Conservation (phyloP, 2,888 invertebrate genomes). For the Habrosyne pyritoides region DNA sequence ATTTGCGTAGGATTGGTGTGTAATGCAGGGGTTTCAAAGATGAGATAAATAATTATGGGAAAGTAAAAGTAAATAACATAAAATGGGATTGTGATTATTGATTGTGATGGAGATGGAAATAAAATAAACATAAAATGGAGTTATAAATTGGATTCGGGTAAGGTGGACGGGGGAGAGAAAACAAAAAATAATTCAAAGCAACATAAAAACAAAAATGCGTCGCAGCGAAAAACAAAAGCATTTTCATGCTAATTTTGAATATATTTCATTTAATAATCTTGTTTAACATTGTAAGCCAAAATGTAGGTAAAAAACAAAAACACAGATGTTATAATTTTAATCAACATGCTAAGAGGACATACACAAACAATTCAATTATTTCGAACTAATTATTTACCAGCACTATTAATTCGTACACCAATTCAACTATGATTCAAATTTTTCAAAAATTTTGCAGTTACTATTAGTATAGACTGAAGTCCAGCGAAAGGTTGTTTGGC, state of each 20-base stretch:
- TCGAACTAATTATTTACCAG: constrained; percentile 12
- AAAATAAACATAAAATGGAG: constrained; percentile 13
- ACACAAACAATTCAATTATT: constrained; percentile 23
- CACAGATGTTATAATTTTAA: constrained; percentile 54
- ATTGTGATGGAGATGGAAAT: constrained; percentile 18
- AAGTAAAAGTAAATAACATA: not conserved
- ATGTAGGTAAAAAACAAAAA: constrained; percentile 53
- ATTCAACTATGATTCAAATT: constrained; percentile 27
- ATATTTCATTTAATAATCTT: constrained; percentile 14
- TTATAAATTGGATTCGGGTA: constrained; percentile 15
- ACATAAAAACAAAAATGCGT: constrained; percentile 71
- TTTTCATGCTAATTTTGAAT: constrained; percentile 46
- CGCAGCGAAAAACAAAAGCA: constrained; percentile 76
- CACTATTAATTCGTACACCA: constrained; percentile 6
- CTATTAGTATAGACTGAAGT: no score
- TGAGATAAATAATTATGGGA: no score
- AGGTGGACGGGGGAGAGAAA: constrained; percentile 45
- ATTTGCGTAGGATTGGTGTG: no score
- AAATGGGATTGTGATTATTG: not conserved
- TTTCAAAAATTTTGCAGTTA: constrained; percentile 10
- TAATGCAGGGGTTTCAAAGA: no score
- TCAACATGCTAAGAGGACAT: constrained; percentile 41
- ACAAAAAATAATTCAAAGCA: constrained; percentile 77
- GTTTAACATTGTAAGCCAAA: constrained; percentile 29
- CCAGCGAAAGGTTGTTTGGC: no score